phyloP scores from a whole-genome alignment of 2,113 vertebrate species.

The Esox niger region DNA sequence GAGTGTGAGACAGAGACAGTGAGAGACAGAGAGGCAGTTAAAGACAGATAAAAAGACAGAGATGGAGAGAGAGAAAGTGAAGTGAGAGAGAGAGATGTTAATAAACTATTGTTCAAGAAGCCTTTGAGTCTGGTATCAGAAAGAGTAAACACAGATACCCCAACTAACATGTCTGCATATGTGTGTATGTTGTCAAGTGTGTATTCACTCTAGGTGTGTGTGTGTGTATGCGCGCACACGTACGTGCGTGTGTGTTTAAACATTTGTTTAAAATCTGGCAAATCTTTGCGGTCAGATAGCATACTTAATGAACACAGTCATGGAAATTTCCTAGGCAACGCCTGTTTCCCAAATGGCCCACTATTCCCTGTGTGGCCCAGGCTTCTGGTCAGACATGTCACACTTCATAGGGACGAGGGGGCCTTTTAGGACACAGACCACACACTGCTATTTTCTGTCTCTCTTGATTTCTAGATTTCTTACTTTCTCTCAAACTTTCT shows the following conservation, averaged over 20 bases:
- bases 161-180: not conserved
- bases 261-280: constrained; percentile 66
- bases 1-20: not conserved
- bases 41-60: not conserved
- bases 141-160: not conserved
- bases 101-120: no score
- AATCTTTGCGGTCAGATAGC: constrained; percentile 70
- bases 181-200: not conserved
- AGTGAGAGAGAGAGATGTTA: not conserved
- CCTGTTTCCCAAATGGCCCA: no score
- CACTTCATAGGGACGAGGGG: no score
- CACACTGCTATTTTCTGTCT: not conserved
- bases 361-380: no score
- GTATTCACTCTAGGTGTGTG: not conserved
- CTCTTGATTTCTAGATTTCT: not conserved
- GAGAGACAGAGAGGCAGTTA: not conserved
- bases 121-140: not conserved
- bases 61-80: not conserved
- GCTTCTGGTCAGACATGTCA: no score
- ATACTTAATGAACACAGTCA: constrained; percentile 72
- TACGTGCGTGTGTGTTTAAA: constrained; percentile 32
- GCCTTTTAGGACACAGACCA: not conserved
- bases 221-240: constrained; percentile 9
- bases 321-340: constrained; percentile 13
- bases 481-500: no score